A percentile compares a stretch with the other conserved stretches of the same genome.
Evolutionary conservation across 2,797 vertebrate species (phyloP).

Genomic region (Lithobates sylvaticus): DNA sequence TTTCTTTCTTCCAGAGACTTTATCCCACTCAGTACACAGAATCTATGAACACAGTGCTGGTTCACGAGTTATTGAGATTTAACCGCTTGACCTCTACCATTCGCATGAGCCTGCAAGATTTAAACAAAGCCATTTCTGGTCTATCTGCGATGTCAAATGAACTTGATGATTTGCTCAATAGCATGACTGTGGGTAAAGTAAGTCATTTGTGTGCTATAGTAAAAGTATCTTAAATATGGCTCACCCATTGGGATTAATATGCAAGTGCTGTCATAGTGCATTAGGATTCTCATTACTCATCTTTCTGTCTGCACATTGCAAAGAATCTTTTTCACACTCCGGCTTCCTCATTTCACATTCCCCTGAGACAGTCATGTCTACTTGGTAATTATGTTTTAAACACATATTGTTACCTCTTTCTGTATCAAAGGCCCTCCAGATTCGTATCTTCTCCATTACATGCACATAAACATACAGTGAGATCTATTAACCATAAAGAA

Average conservation of each 20-base stretch:
- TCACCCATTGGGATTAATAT: constrained; percentile 55
- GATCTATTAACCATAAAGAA: constrained; percentile 28
- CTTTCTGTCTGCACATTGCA: constrained; percentile 44
- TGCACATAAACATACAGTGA: constrained; percentile 25
- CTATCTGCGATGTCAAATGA: constrained; percentile 61
- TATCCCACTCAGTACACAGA: constrained; percentile 62
- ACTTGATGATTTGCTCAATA: constrained; percentile 63
- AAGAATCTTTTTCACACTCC: constrained; percentile 54
- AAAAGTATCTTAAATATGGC: constrained; percentile 48
- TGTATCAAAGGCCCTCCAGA: constrained; percentile 36
- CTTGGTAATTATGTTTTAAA: constrained; percentile 56
- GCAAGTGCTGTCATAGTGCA: constrained; percentile 58
- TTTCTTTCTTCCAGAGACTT: constrained; percentile 47
- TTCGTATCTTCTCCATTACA: constrained; percentile 15
- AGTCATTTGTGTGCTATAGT: constrained; percentile 50
- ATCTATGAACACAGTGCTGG: constrained; percentile 65
- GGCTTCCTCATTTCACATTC: constrained; percentile 52
- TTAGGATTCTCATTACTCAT: constrained; percentile 63
- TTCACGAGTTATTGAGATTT: constrained; percentile 64
- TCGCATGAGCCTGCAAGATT: constrained; percentile 60
- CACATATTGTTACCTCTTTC: constrained; percentile 53
- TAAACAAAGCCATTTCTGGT: constrained; percentile 61
- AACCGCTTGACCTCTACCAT: constrained; percentile 61
- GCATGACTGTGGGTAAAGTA: constrained; percentile 65
- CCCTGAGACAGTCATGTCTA: constrained; percentile 46